Conservation (phyloP, 2,113 vertebrate species). For the Crotalus tigris region DNA sequence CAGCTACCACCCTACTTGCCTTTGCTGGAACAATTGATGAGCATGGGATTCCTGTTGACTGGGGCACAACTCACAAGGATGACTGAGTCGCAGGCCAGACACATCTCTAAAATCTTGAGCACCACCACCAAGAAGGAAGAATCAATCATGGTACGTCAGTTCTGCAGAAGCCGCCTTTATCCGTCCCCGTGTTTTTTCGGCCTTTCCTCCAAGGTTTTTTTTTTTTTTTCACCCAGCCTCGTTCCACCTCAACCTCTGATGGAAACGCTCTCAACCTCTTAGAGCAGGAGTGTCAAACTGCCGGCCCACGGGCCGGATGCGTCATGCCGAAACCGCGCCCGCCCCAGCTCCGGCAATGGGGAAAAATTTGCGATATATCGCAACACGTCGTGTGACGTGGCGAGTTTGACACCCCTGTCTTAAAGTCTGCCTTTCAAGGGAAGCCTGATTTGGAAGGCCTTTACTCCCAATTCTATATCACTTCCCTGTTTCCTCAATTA, state of each 20-base stretch:
- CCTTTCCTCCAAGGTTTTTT: neutral
- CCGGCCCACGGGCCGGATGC: no score
- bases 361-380: no score
- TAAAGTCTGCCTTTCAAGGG: neutral
- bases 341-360: no score
- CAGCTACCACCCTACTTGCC: constrained; percentile 53
- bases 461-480: neutral
- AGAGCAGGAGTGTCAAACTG: neutral
- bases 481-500: neutral
- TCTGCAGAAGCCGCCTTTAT: neutral
- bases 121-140: constrained; percentile 23
- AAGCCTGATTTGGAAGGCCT: neutral
- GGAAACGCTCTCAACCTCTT: neutral
- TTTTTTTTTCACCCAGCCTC: neutral
- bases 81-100: constrained; percentile 47
- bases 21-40: constrained; percentile 58
- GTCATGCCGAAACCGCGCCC: no score
- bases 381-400: rapidly evolving
- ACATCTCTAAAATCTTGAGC: constrained; percentile 45
- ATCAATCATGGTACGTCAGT: constrained; percentile 42
- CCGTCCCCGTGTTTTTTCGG: neutral
- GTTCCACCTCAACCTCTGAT: neutral
- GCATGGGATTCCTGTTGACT: constrained; percentile 66
- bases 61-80: constrained; percentile 59
- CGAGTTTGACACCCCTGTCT: no score